phyloP scores from a whole-genome alignment of 2,888 invertebrate genomes.

The Leucozona laternaria region DNA sequence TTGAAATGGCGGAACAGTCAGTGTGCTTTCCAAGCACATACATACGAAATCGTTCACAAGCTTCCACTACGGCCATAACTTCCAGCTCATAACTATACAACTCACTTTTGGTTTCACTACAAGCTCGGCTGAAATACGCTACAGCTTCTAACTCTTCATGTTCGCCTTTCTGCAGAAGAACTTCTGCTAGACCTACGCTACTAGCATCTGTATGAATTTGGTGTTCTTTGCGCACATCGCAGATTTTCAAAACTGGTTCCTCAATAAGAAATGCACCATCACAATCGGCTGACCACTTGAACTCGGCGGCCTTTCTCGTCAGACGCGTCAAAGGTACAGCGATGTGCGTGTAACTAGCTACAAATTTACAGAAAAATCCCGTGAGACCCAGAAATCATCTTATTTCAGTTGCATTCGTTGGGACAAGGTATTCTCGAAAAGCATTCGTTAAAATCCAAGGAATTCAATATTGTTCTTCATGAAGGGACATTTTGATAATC shows the following conservation, averaged over 20 bases:
- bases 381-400: slow-evolving; percentile 79
- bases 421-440: slow-evolving; percentile 75
- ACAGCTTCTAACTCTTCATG: neutral
- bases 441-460: slow-evolving; percentile 77
- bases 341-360: slow-evolving; percentile 75
- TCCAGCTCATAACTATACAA: neutral
- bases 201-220: slow-evolving; percentile 64
- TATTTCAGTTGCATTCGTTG: slow-evolving; percentile 77
- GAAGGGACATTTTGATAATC: slow-evolving; percentile 76
- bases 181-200: slow-evolving; percentile 50
- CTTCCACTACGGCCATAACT: neutral
- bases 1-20: too few relatives aligned
- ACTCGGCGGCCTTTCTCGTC: slow-evolving; percentile 54
- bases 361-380: slow-evolving; percentile 78
- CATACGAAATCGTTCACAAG: neutral
- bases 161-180: slow-evolving; percentile 45
- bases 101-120: too few relatives aligned
- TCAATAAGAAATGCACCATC: slow-evolving; percentile 48
- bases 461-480: slow-evolving; percentile 76
- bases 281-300: slow-evolving; percentile 55
- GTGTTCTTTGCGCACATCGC: slow-evolving; percentile 55
- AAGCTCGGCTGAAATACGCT: too few relatives aligned
- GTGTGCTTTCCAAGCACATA: too few relatives aligned
- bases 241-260: slow-evolving; percentile 52
- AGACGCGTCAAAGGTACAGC: slow-evolving; percentile 76